Evolutionary conservation across 2,113 vertebrate genomes (phyloP).

Genomic region (Climacteris rufus): DNA sequence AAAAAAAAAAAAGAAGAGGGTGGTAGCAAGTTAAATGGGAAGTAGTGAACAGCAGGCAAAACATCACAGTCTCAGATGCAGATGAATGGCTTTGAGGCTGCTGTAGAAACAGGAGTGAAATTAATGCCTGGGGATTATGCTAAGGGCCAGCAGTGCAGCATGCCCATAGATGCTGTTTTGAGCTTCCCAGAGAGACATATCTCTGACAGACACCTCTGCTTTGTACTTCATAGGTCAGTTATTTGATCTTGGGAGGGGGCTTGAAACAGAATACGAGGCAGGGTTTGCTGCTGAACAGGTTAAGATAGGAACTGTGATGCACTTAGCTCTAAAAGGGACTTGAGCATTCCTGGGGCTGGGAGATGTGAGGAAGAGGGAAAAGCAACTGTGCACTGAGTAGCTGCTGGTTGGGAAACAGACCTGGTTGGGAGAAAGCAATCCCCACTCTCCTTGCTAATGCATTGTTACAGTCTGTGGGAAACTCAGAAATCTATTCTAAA

Average conservation of each 20-base stretch:
- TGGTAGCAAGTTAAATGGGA: neutral
- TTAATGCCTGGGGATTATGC: neutral
- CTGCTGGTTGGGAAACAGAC: neutral
- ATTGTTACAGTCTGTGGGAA: neutral
- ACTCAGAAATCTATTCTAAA: neutral
- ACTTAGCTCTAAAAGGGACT: neutral
- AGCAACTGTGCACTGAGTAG: neutral
- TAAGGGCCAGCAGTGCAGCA: neutral
- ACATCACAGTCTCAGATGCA: neutral
- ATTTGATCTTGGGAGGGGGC: neutral
- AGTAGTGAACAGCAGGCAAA: neutral
- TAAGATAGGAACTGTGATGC: neutral
- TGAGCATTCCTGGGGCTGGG: neutral
- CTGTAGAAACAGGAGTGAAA: neutral
- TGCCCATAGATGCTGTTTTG: neutral
- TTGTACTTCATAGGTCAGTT: neutral
- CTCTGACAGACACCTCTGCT: neutral
- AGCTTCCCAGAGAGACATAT: neutral
- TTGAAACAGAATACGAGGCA: neutral
- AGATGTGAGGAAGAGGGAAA: neutral
- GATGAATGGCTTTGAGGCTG: neutral
- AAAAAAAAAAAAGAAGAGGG: neutral
- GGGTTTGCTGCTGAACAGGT: rapidly evolving
- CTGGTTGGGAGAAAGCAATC: neutral
- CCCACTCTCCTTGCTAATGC: neutral